Conservation (phyloP, 2,797 vertebrate species). For the Cuculus canorus region DNA sequence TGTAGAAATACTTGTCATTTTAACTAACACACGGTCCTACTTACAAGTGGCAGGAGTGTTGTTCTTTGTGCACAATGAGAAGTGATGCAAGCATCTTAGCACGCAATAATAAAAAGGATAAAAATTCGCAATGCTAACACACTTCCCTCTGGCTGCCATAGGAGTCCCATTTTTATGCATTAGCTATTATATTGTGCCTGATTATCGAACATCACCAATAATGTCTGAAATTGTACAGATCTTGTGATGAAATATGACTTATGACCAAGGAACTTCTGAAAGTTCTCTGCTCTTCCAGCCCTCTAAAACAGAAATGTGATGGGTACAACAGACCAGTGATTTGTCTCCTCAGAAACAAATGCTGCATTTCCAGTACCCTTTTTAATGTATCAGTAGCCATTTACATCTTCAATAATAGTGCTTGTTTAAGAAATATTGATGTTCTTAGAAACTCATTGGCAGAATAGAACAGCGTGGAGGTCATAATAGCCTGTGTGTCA, state of each 20-base stretch:
- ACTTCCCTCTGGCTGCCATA: slow-evolving; percentile 21
- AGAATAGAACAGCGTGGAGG: neutral
- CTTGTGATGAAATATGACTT: neutral
- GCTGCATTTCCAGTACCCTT: neutral
- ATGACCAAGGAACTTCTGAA: neutral
- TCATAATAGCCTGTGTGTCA: neutral
- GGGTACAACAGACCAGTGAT: neutral
- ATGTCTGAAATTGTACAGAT: neutral
- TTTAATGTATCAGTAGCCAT: neutral
- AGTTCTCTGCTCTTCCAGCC: neutral
- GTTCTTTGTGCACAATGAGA: neutral
- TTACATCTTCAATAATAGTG: neutral
- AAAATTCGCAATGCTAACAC: slow-evolving; percentile 45
- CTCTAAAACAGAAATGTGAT: neutral
- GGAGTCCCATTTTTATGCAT: slow-evolving; percentile 34
- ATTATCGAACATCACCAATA: slow-evolving; percentile 7
- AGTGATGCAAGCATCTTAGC: neutral
- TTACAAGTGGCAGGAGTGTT: neutral
- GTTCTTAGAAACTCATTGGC: neutral
- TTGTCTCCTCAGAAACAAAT: neutral
- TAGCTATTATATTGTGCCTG: slow-evolving; percentile 2
- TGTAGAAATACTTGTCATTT: neutral
- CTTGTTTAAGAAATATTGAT: slow-evolving; percentile 1
- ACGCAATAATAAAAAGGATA: slow-evolving; percentile 42
- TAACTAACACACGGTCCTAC: neutral